phyloP scores from a whole-genome alignment of 2,113 vertebrate genomes.

The Mormoops blainvillei region DNA sequence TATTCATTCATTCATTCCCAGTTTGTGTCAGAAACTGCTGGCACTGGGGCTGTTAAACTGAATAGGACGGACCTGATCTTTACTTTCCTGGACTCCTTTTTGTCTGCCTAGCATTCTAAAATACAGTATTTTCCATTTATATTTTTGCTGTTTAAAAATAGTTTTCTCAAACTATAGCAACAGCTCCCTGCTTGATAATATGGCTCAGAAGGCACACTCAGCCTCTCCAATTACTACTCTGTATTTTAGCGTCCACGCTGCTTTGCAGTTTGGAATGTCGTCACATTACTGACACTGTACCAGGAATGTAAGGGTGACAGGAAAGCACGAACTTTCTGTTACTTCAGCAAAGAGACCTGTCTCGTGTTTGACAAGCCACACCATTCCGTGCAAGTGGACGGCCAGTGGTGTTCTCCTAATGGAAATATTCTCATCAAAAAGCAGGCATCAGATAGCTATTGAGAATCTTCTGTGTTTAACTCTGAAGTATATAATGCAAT shows the following conservation, averaged over 20 bases:
- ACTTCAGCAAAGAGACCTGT: not conserved
- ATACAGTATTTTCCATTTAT: not conserved
- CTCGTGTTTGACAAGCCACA: not conserved
- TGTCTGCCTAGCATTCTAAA: not conserved
- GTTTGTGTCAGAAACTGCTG: not conserved
- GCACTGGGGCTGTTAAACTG: not conserved
- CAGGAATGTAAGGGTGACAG: no score
- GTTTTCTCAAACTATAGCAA: not conserved
- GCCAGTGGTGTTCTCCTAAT: not conserved
- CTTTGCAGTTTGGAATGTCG: not conserved
- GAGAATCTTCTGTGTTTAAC: not conserved
- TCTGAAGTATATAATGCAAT: not conserved
- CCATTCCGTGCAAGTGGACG: rapidly evolving
- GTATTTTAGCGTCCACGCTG: rapidly evolving
- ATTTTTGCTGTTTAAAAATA: not conserved
- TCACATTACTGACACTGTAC: no score
- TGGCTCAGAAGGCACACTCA: not conserved
- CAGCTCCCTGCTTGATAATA: not conserved
- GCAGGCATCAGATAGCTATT: not conserved
- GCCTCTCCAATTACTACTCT: rapidly evolving
- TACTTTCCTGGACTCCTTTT: not conserved
- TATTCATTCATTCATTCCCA: not conserved
- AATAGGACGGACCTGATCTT: not conserved
- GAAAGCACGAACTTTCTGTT: not conserved
- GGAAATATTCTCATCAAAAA: not conserved